Evolutionary conservation across 2,888 invertebrate species (phyloP), one percentile per base, ranked within the genome.

Genomic region (Ypsolopha sequella): DNA sequence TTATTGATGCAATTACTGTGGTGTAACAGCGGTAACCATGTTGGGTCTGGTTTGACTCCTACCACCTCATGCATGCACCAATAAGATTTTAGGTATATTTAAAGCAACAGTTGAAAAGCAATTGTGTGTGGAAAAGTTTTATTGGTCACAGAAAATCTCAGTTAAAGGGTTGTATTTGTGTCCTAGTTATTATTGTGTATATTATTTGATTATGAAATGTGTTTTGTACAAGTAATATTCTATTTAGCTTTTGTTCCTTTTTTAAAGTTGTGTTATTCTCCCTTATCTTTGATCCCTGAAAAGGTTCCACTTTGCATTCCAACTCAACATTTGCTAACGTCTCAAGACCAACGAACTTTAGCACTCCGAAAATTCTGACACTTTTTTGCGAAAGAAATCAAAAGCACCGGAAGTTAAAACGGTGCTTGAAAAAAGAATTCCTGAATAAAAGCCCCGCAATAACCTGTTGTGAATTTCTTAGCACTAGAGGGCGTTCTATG

Each of bases 401-500:
- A 14, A 50, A 43, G 50, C 24, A 35, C 39, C 49, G 50, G 43
- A 50, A 51, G 45, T 34, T 52, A 53, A 52, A 53, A 58, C 53
- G 51, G 52, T 58, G 55, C 62, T 57, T 58, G 58, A 60, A 58
- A 57, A 54, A 59, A 56, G 60, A 56, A 54, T 59, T 55, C 52
- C 52, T 56, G 57, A 63, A 59, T 56, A 64, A 62, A 63, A 70
- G 68, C 67, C 63, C 64, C 66, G 66, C 72, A 24, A 71, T 70
- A 72, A 76, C 75, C 71, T 70, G 8, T 41, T 36, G 43, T 33
- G 38, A 41, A 34, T 43, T 41, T 41, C 50, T 13, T 14, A 36
- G 24, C 24, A 24, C 24, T 24, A 24, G 36, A 33, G 36, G 36
- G 47, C 47, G 47, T 36, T 47, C 10, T n/a, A 11, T n/a, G 24